Evolutionary conservation across 2,888 invertebrate species (phyloP).

Genomic region (Molorchus minor): DNA sequence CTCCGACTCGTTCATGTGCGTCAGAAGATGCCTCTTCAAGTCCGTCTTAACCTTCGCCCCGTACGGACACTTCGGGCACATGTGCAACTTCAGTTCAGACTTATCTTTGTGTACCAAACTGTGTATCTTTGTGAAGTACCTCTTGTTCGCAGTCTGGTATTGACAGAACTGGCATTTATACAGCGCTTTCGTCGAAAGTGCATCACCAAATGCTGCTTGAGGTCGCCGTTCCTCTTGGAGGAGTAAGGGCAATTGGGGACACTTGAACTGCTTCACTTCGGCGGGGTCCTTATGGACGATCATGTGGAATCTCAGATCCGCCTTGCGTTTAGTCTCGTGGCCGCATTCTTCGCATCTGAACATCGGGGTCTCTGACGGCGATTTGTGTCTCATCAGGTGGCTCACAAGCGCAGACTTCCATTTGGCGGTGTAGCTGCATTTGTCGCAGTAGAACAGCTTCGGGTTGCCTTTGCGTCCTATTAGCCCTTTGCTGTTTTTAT

Average conservation of each 20-base stretch:
- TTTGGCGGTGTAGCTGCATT: not conserved
- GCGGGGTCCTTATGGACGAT: slow-evolving; percentile 3
- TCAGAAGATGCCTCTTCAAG: not conserved
- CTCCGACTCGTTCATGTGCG: not conserved
- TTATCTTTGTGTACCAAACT: not conserved
- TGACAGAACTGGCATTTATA: not conserved
- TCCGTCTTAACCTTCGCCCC: not conserved
- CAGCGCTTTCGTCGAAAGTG: not conserved
- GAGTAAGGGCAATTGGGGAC: not conserved
- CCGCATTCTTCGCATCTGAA: not conserved
- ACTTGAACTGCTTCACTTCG: not conserved
- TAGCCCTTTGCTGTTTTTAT: too few species aligned
- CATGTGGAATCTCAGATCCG: slow-evolving; percentile 4
- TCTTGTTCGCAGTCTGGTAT: not conserved
- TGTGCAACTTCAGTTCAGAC: not conserved
- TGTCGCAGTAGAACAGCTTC: not conserved
- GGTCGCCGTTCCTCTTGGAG: slow-evolving; percentile 1
- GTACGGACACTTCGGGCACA: slow-evolving; percentile 3
- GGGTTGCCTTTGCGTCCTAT: too few species aligned
- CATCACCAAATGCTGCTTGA: not conserved
- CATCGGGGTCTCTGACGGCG: not conserved
- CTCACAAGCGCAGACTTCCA: not conserved
- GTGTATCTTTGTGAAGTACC: not conserved
- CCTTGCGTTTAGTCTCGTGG: slow-evolving; percentile 8
- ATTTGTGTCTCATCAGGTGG: slow-evolving; percentile 2